Conservation (phyloP, 2,113 vertebrate species). For the Halichoeres trimaculatus region DNA sequence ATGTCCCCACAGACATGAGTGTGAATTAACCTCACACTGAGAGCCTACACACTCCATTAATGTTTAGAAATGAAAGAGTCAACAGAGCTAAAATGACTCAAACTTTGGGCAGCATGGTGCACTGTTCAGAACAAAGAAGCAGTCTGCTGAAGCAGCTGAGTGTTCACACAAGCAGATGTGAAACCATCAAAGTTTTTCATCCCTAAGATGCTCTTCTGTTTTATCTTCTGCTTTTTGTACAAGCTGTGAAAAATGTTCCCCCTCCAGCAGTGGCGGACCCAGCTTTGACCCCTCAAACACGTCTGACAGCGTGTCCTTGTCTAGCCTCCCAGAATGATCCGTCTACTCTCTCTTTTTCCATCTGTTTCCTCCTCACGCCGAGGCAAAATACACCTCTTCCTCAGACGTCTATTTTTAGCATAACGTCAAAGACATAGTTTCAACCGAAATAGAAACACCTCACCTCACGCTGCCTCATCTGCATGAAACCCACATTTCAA, state of each 20-base stretch:
- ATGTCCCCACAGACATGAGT: slow-evolving; percentile 2
- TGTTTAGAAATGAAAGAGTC: slow-evolving; percentile 32
- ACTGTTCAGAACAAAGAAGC: slow-evolving; percentile 12
- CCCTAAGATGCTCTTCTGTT: neutral
- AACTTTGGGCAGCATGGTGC: slow-evolving; percentile 10
- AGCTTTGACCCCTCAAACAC: neutral
- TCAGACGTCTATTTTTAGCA: slow-evolving; percentile 40
- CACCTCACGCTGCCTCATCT: slow-evolving; percentile 23
- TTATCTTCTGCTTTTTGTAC: neutral
- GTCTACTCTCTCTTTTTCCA: slow-evolving; percentile 1
- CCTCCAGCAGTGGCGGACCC: neutral
- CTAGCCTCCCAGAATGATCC: neutral
- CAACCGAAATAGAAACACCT: slow-evolving; percentile 46
- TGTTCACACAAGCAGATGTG: neutral
- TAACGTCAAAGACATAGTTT: slow-evolving; percentile 18
- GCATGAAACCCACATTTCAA: slow-evolving; percentile 21
- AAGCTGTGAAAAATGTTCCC: neutral
- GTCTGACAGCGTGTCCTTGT: slow-evolving; percentile 19
- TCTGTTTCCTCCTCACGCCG: slow-evolving; percentile 3
- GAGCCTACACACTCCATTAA: slow-evolving; percentile 5
- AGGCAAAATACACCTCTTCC: slow-evolving; percentile 2
- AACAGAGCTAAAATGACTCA: slow-evolving; percentile 23
- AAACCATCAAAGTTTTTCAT: neutral
- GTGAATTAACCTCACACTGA: slow-evolving; percentile 13
- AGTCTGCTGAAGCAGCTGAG: neutral